phyloP scores from a whole-genome alignment of 2,113 vertebrate species.

The Isurus oxyrinchus region DNA sequence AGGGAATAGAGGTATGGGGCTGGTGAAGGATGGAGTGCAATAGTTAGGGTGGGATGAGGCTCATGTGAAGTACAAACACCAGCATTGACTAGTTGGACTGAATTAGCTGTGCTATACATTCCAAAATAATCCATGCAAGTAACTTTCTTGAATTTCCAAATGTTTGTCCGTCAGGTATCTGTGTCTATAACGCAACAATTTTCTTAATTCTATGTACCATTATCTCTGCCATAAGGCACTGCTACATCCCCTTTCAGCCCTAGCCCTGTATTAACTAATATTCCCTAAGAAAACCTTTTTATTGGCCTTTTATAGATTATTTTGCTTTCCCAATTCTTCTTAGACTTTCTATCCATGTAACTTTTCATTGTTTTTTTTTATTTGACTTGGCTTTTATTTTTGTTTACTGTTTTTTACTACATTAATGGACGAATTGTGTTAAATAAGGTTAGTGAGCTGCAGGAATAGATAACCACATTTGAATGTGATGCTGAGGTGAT shows the following conservation, averaged over 20 bases:
- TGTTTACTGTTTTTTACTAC: neutral
- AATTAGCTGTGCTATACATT: too few species aligned
- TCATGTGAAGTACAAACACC: too few species aligned
- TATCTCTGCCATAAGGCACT: neutral
- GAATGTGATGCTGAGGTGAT: too few species aligned
- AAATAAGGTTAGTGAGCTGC: too few species aligned
- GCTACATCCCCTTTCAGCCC: neutral
- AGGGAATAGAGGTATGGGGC: too few species aligned
- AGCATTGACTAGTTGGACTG: too few species aligned
- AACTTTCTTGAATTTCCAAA: neutral
- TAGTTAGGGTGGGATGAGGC: too few species aligned
- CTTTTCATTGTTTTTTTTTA: neutral
- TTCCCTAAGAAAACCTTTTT: neutral
- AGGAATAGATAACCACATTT: too few species aligned
- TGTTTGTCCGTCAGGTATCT: neutral
- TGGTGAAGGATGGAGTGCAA: too few species aligned
- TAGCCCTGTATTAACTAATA: neutral
- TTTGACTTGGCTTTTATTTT: neutral
- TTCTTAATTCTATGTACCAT: neutral
- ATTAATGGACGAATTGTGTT: too few species aligned
- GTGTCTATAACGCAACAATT: neutral
- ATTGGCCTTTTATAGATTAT: neutral
- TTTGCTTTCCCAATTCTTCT: neutral
- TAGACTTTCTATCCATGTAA: neutral
- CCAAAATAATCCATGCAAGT: neutral